Base-by-base conservation (phyloP, 1,140 invertebrate genomes). In the Saccostrea glomerata region DNA sequence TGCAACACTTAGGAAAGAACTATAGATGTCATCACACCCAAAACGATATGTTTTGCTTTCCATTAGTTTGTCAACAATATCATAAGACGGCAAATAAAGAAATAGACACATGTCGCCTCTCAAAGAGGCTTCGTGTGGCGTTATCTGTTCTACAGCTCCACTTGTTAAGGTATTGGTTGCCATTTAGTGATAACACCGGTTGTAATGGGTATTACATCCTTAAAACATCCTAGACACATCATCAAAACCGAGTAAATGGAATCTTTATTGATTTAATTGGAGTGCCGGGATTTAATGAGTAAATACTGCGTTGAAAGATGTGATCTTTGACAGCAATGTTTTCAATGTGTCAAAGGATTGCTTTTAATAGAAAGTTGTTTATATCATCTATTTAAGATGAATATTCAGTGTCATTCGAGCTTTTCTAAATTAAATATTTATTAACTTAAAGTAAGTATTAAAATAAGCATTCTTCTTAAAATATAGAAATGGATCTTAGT, bases 221-320 rank as follows among this genome's bases (percentile, higher is more conserved):
- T 30, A 30, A 77, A 77, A 77, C 70, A 77, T 77, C 70, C 70
- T 36, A 25, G 70, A 77, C 70, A 77, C 70, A 77, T 77, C 70
- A 30, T 77, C 70, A 77, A 36, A 77, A 77, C 70, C 70, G 25
- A 36, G 70, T 77, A 77, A 77, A 77, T 77, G 70, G 70, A 77
- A 77, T 77, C 70, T 77, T 77, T 77, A 77, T 77, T 77, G 70
- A 77, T 77, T 77, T 77, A 77, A 77, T 77, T 77, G 70, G 36
- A 77, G 70, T 77, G 70, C 30, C 13, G 70, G 70, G 70, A 15
- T 77, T 77, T 77, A 77, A 77, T 77, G 70, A 77, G 70, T 77
- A 77, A 77, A 77, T 77, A 77, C 25, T 25, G 70, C 15, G 30
- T 77, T 6, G 70, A 36, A 30, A 36, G 70, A 77, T 77, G 23